These are phyloP conservation scores for Pammene aurita DNA, from an alignment of 2,888 invertebrate species.

Conservation along the genomic window DNA sequence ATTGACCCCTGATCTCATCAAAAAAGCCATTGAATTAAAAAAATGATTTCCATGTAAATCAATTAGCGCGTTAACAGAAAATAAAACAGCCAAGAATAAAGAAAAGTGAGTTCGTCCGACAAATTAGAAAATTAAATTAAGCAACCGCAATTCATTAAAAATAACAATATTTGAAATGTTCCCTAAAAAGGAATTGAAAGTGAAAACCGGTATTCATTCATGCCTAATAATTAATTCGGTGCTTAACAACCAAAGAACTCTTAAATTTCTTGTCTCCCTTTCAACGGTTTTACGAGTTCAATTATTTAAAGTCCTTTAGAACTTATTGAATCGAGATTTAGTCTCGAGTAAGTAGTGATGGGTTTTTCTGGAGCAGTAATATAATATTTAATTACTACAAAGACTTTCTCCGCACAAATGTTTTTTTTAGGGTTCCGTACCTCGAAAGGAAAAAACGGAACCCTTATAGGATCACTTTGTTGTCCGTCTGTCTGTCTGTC, in stretches of 20 bases:
- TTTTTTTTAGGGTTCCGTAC: too few relatives aligned
- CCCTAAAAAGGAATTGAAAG: not conserved
- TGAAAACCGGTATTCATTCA: slow-evolving; percentile 17
- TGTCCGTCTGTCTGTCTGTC: too few relatives aligned
- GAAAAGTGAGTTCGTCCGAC: not conserved
- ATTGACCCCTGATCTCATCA: too few relatives aligned
- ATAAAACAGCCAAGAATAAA: slow-evolving; percentile 1
- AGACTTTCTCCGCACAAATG: too few relatives aligned
- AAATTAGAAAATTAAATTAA: not conserved
- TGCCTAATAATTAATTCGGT: slow-evolving; percentile 47
- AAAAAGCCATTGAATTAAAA: too few relatives aligned
- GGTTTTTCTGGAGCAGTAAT: not conserved
- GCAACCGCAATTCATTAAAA: slow-evolving; percentile 42
- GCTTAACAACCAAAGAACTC: slow-evolving; percentile 50
- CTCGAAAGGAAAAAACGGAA: too few relatives aligned
- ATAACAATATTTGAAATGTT: slow-evolving; percentile 20
- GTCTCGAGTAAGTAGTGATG: not conserved
- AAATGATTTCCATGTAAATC: too few relatives aligned
- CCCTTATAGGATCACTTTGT: too few relatives aligned
- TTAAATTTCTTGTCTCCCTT: slow-evolving; percentile 48
- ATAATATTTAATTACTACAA: not conserved
- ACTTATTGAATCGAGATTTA: slow-evolving; percentile 8
- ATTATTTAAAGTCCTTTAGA: slow-evolving; percentile 46
- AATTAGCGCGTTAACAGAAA: not conserved
- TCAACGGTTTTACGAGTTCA: slow-evolving; percentile 46